Conservation (phyloP, 1,140 invertebrate species). For the Philopotamus ludificatus region DNA sequence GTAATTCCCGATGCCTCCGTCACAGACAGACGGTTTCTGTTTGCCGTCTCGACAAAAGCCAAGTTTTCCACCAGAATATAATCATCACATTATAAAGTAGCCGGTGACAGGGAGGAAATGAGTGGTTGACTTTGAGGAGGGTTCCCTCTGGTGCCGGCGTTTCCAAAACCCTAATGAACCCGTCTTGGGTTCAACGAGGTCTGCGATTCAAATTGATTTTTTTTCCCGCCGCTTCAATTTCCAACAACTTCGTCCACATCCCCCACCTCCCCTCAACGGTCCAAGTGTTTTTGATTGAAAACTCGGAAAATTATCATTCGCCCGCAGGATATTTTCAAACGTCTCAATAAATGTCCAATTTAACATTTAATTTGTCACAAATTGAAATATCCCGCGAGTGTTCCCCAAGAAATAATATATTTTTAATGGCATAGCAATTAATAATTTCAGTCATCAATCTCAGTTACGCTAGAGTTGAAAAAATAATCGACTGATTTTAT, state of each 20-base stretch:
- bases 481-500: too few species aligned
- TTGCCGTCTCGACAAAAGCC: constrained; percentile 17
- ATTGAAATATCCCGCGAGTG: too few species aligned
- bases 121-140: constrained; percentile 23
- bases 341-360: too few species aligned
- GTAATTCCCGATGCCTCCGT: neutral
- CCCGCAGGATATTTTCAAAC: too few species aligned
- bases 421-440: too few species aligned
- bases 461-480: too few species aligned
- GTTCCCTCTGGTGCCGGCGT: constrained; percentile 1
- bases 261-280: neutral
- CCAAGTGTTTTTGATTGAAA: neutral
- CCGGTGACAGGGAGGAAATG: constrained; percentile 24
- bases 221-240: too few species aligned
- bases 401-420: too few species aligned
- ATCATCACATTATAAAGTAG: constrained; percentile 34
- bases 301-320: neutral
- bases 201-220: constrained; percentile 1
- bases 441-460: too few species aligned
- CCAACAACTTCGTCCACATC: too few species aligned
- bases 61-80: constrained; percentile 8
- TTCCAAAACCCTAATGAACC: constrained; percentile 14
- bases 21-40: neutral
- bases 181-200: neutral
- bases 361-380: too few species aligned